These are phyloP conservation scores for Cephalopachus bancanus DNA, from an alignment of 2,797 vertebrate genomes.

Conservation along the genomic window DNA sequence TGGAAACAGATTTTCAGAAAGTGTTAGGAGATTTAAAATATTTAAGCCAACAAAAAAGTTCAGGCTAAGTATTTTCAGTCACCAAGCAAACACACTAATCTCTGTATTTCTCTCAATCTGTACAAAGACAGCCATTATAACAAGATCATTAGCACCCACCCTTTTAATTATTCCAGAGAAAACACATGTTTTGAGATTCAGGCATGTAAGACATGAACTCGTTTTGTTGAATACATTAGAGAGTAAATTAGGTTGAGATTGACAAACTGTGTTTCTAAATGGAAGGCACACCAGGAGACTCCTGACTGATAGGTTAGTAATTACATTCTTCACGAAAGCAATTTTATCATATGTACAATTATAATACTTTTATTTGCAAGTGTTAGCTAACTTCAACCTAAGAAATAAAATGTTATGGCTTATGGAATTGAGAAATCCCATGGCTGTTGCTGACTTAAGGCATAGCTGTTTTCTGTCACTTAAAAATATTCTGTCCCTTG, in stretches of 20 bases:
- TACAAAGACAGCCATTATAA: neutral
- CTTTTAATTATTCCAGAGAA: slow-evolving; percentile 57
- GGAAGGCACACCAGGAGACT: neutral
- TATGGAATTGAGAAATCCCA: slow-evolving; percentile 18
- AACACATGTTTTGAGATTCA: neutral
- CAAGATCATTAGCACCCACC: neutral
- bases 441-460: neutral
- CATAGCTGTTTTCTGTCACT: neutral
- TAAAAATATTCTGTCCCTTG: neutral
- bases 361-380: slow-evolving; percentile 45
- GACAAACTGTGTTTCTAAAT: slow-evolving; percentile 46
- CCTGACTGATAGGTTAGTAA: slow-evolving; percentile 8
- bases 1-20: slow-evolving; percentile 41
- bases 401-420: slow-evolving; percentile 41
- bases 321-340: slow-evolving; percentile 59
- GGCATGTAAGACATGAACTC: slow-evolving; percentile 25
- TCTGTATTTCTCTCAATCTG: neutral
- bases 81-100: slow-evolving; percentile 28
- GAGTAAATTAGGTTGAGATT: slow-evolving; percentile 17
- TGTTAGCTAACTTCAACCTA: neutral
- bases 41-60: neutral
- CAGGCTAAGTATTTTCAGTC: slow-evolving; percentile 9
- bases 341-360: slow-evolving; percentile 4
- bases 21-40: neutral
- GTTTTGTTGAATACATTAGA: slow-evolving; percentile 24